phyloP scores from a whole-genome alignment of 2,888 invertebrate species.

The Cheilosia impressa region DNA sequence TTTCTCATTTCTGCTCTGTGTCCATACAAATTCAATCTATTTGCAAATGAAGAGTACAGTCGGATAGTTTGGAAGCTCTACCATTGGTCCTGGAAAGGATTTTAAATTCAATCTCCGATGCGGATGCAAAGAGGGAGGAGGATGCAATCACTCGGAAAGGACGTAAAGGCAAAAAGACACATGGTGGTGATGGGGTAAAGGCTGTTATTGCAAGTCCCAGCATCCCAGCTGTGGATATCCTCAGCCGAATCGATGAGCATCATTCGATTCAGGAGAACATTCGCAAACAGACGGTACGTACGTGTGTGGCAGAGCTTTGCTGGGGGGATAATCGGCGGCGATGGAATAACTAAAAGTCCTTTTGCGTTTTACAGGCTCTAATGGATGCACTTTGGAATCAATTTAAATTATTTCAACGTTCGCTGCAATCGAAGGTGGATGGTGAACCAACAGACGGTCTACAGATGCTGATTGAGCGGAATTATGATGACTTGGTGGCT shows the following conservation, averaged over 20 bases:
- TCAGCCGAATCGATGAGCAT: conserved; percentile 81
- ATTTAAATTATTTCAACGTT: conserved; percentile 82
- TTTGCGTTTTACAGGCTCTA: conserved; percentile 58
- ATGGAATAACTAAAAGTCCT: conserved; percentile 2
- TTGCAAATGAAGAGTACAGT: conserved; percentile 80
- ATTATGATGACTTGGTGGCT: conserved; percentile 82
- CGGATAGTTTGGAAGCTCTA: conserved; percentile 82
- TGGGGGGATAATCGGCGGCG: too few species aligned
- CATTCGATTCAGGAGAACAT: conserved; percentile 81
- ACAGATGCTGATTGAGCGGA: conserved; percentile 82
- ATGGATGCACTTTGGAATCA: conserved; percentile 82
- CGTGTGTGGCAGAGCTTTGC: neutral
- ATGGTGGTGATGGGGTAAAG: conserved; percentile 75
- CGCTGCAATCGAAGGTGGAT: conserved; percentile 81
- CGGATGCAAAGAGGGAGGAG: conserved; percentile 76
- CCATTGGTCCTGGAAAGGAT: conserved; percentile 81
- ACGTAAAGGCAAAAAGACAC: conserved; percentile 53
- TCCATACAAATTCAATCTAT: conserved; percentile 33
- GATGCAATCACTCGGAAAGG: conserved; percentile 75
- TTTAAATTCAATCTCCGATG: conserved; percentile 76
- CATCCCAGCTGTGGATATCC: conserved; percentile 80
- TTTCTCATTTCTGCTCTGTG: conserved; percentile 8
- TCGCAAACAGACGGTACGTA: conserved; percentile 80
- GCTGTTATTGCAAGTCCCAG: conserved; percentile 79
- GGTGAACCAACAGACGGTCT: conserved; percentile 81